Evolutionary conservation across 2,888 invertebrate species (phyloP), one percentile per base, ranked within the genome.

Genomic region (Dugesia japonica): DNA sequence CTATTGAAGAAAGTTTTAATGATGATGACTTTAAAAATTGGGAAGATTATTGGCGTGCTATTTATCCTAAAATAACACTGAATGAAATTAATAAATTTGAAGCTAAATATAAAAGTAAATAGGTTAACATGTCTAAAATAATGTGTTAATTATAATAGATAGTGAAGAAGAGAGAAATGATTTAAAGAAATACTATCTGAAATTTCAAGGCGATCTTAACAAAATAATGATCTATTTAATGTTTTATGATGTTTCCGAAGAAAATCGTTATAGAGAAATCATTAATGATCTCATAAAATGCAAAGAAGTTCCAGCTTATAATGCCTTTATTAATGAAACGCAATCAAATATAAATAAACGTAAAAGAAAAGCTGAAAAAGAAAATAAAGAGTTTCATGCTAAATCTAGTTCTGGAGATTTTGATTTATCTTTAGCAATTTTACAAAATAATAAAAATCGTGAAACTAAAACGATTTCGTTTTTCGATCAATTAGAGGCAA

Each of bases 141-240:
- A 4, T 7, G 13, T 13, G 4, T 31, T 31, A 7, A n/a, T 38
- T 56, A n/a, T 23, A 56, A 20, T 23, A 56, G 72, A 31, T 26
- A 72, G 72, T 72, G 72, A 13, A 4, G 72, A 72, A 31, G 72
- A 72, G 23, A 72, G n/a, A 72, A 26, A 27, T 26, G 72, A 72
- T 72, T 15, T 72, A n/a, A 72, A 28, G 28, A 72, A 23, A 31
- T 72, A 72, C n/a, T 72, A 72, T 23, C n/a, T 28, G 7, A 28
- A 28, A 72, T 72, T 72, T 28, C 1, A 27, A 28, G 72, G 72
- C 1, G 28, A 72, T 23, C 15, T 72, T 15, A 31, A 72, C n/a
- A 72, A 72, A 72, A 72, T 72, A 13, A 13, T 72, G 7, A 26
- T 13, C 4, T 7, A 27, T 20, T n/a, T 56, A 23, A 4, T 72